These are phyloP conservation scores for Neosalanx taihuensis DNA, from an alignment of 2,797 vertebrate species.

Conservation along the genomic window DNA sequence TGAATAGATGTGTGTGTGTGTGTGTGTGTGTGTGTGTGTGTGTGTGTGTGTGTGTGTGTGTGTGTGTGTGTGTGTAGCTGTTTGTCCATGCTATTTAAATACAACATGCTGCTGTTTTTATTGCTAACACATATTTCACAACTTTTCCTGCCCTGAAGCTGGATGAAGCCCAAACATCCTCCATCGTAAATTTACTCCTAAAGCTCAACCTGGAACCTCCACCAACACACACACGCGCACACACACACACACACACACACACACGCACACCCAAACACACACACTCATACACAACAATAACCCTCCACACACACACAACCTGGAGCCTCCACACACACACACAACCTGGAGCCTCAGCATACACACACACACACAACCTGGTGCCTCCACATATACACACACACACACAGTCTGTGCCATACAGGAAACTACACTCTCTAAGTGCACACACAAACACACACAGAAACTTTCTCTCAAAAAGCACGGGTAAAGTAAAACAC, in stretches of 20 bases:
- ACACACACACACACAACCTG: too few species aligned
- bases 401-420: neutral
- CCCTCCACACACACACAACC: too few species aligned
- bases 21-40: slow-evolving; percentile 14
- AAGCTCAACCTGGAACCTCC: slow-evolving; percentile 52
- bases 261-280: neutral
- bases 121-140: slow-evolving; percentile 73
- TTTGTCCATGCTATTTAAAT: slow-evolving; percentile 52
- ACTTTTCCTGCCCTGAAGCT: slow-evolving; percentile 65
- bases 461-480: neutral
- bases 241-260: slow-evolving; percentile 6
- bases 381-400: neutral
- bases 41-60: slow-evolving; percentile 9
- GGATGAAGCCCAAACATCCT: slow-evolving; percentile 70
- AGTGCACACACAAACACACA: slow-evolving; percentile 5
- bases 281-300: too few species aligned
- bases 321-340: neutral
- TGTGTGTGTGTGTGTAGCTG: slow-evolving; percentile 28
- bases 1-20: slow-evolving; percentile 26
- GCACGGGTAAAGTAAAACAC: neutral
- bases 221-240: slow-evolving; percentile 16
- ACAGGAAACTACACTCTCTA: slow-evolving; percentile 13
- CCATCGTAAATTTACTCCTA: slow-evolving; percentile 65
- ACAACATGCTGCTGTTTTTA: slow-evolving; percentile 63
- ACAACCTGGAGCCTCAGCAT: neutral